Base-by-base conservation (phyloP, 2,888 invertebrate species). In the Epirrita christyi region DNA sequence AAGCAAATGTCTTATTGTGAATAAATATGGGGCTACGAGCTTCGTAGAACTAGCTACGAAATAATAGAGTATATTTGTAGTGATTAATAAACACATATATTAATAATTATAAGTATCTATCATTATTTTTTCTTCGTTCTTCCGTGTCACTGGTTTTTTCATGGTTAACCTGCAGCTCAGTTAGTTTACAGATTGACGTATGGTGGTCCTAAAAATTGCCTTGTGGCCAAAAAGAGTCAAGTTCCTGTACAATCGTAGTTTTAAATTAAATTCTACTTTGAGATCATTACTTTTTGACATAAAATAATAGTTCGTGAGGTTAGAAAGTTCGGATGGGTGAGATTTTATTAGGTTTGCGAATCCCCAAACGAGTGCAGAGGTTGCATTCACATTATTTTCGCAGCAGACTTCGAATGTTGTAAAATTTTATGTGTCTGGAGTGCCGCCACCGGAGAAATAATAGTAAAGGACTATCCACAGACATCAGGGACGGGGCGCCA, bases 381-480 rank as follows among this genome's bases (percentile, higher is more conserved):
- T 64, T 59, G 61, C 49, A 70, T 70, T 67, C 66, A 59, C 70
- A 65, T 69, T 73, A 66, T 64, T 67, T 63, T 55, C 63, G 63
- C 55, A 58, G 48, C 51, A 49, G 37, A 55, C n/a, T 37, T 56
- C 50, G 63, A 53, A 55, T 64, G 64, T 67, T 67, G 74, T 72
- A 70, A 71, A 66, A 70, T 75, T 76, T 73, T 75, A 76, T 76
- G 69, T 70, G 74, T 76, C 76, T 76, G 72, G 21, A 21, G 21
- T 21, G 21, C 21, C 4, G 21, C 2, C 21, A 4, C 21, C 4
- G 21, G 2, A 21, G 2, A 21, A 21, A 21, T 21, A 4, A 21
- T 21, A 21, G 21, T 21, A 21, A 3, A 21, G 21, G 21, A 21
- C 21, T 21, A 21, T 3, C 21, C 21, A 21, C 21, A 21, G 2